Conservation (phyloP, 1,140 invertebrate genomes). For the Procambarus clarkii region DNA sequence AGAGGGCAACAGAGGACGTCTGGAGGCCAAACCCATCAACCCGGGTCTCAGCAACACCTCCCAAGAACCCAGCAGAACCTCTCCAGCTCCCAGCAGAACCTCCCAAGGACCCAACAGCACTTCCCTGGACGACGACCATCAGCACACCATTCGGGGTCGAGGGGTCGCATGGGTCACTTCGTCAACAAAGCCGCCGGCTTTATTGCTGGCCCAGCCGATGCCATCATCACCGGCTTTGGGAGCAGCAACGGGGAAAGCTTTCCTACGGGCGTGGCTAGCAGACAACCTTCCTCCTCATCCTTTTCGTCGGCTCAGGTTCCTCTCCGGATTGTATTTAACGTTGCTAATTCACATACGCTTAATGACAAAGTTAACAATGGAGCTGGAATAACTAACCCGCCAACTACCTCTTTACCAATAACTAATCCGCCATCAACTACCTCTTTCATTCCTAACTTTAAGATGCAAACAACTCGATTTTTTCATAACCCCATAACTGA, state of each 20-base stretch:
- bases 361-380: neutral
- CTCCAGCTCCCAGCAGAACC: neutral
- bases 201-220: slow-evolving; percentile 29
- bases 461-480: neutral
- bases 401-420: neutral
- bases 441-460: neutral
- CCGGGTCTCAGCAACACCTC: neutral
- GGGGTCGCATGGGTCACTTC: slow-evolving; percentile 14
- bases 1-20: neutral
- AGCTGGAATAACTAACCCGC: slow-evolving; percentile 2
- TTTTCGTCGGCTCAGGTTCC: slow-evolving; percentile 35
- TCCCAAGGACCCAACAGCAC: neutral
- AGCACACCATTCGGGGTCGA: neutral
- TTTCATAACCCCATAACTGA: neutral
- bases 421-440: neutral
- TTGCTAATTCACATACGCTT: slow-evolving; percentile 42
- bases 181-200: slow-evolving; percentile 30
- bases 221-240: neutral
- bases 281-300: neutral
- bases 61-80: neutral
- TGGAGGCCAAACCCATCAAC: neutral
- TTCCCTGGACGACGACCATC: neutral
- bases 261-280: neutral
- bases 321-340: slow-evolving; percentile 5
- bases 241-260: no score